These are phyloP conservation scores for Exaiptasia diaphana DNA, from an alignment of 64 coral and sea anemone genomes.

Conservation along the genomic window DNA sequence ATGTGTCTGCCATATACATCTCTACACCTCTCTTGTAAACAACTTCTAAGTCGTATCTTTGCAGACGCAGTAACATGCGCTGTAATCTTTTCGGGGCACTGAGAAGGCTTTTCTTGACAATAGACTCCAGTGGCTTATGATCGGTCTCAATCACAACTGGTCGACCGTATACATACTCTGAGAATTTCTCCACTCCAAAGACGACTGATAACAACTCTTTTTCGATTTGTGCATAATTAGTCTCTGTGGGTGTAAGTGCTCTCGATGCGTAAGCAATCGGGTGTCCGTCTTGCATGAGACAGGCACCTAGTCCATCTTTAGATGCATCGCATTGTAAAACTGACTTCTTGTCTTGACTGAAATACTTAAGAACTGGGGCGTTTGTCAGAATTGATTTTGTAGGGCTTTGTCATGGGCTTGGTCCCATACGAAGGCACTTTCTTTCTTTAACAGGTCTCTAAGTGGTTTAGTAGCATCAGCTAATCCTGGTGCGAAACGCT, in stretches of 20 bases:
- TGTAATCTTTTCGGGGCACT: not conserved
- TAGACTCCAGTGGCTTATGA: not conserved
- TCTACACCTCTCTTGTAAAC: not conserved
- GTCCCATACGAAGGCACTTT: constrained; percentile 40
- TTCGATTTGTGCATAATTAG: not conserved
- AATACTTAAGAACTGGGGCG: not conserved
- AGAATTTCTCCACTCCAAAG: not conserved
- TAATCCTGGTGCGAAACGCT: not conserved
- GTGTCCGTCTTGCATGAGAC: not conserved
- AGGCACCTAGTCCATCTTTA: not conserved
- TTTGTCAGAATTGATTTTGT: not conserved
- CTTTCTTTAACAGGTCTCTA: not conserved
- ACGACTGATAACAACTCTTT: not conserved
- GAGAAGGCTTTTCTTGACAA: not conserved
- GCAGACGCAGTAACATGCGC: not conserved
- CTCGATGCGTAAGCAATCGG: not conserved
- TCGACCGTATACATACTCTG: not conserved
- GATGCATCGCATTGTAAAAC: not conserved
- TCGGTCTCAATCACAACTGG: not conserved
- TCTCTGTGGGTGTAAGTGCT: not conserved
- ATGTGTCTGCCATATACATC: not conserved
- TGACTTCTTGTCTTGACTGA: not conserved
- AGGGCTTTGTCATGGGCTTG: not conserved
- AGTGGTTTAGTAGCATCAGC: not conserved
- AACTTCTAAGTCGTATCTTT: not conserved